Conservation (phyloP, 2,113 vertebrate species). For the Oncorhynchus clarkii region DNA sequence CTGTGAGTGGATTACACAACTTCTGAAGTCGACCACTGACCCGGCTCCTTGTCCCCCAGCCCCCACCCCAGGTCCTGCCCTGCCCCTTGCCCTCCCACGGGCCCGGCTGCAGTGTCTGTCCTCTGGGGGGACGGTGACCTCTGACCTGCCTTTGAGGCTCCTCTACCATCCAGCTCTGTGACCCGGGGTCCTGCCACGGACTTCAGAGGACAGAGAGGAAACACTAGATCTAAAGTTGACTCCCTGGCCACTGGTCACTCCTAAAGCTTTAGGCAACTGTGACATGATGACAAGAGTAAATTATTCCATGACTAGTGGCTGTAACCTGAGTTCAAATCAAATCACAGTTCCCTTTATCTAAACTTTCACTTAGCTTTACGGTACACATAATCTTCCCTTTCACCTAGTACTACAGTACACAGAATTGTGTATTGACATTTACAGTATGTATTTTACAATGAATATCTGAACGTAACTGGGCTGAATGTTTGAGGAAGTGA, state of each 20-base stretch:
- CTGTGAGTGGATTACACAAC: constrained; percentile 57
- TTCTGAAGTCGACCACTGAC: constrained; percentile 66
- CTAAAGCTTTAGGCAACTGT: constrained; percentile 19
- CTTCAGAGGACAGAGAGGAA: constrained; percentile 56
- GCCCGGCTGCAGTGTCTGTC: constrained; percentile 39
- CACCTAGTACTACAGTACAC: background rate
- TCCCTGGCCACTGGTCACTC: constrained; percentile 27
- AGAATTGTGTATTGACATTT: background rate
- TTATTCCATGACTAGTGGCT: background rate
- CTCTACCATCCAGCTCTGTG: constrained; percentile 33
- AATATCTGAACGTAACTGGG: background rate
- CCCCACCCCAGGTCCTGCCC: constrained; percentile 47
- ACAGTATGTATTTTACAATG: background rate
- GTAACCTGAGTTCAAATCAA: background rate
- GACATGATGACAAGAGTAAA: constrained; percentile 14
- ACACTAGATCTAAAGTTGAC: constrained; percentile 58
- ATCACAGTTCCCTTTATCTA: background rate
- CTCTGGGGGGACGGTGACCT: constrained; percentile 61
- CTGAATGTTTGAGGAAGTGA: background rate
- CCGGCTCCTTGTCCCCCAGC: constrained; percentile 55
- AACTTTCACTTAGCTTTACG: background rate
- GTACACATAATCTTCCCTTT: background rate
- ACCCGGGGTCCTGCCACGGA: constrained; percentile 42
- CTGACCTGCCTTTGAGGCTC: constrained; percentile 56
- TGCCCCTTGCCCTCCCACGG: constrained; percentile 19